A percentile compares a stretch with the other conserved stretches of the same genome.
Evolutionary conservation across 2,888 invertebrate species (phyloP).

Genomic region (Aspidiotus rigidus): DNA sequence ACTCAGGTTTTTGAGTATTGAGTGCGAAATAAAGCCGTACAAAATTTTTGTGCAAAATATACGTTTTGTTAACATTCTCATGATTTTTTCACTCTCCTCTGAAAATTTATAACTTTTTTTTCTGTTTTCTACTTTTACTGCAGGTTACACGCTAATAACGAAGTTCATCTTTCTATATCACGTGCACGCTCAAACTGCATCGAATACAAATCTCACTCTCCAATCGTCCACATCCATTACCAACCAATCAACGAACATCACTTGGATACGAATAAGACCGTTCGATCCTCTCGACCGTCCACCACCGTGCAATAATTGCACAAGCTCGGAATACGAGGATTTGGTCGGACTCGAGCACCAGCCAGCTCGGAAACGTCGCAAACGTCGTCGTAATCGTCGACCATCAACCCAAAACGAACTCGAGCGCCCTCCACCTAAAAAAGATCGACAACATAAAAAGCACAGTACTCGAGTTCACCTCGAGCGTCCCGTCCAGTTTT

Average conservation of each 20-base stretch:
- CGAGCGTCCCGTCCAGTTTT: constrained; percentile 35
- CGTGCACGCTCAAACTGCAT: too few species aligned
- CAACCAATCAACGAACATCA: not conserved
- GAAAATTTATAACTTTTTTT: too few species aligned
- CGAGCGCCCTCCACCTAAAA: not conserved
- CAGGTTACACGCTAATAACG: too few species aligned
- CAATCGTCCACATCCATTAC: too few species aligned
- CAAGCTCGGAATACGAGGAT: constrained; percentile 9
- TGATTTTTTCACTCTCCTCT: too few species aligned
- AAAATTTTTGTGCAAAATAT: too few species aligned
- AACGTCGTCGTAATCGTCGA: constrained; percentile 19
- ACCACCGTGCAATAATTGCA: constrained; percentile 6
- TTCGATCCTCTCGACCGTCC: not conserved
- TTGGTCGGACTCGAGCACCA: not conserved
- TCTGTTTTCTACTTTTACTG: too few species aligned
- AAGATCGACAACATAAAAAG: constrained; percentile 32
- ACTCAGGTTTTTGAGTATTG: too few species aligned
- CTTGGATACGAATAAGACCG: constrained; percentile 14
- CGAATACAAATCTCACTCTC: too few species aligned
- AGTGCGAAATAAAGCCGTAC: too few species aligned
- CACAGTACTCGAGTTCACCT: constrained; percentile 37
- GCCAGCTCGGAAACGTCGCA: constrained; percentile 10
- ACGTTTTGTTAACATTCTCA: too few species aligned
- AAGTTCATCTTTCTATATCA: too few species aligned
- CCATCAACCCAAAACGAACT: not conserved